These are phyloP conservation scores for Syrphus vitripennis DNA, from an alignment of 2,888 invertebrate species.

Conservation along the genomic window DNA sequence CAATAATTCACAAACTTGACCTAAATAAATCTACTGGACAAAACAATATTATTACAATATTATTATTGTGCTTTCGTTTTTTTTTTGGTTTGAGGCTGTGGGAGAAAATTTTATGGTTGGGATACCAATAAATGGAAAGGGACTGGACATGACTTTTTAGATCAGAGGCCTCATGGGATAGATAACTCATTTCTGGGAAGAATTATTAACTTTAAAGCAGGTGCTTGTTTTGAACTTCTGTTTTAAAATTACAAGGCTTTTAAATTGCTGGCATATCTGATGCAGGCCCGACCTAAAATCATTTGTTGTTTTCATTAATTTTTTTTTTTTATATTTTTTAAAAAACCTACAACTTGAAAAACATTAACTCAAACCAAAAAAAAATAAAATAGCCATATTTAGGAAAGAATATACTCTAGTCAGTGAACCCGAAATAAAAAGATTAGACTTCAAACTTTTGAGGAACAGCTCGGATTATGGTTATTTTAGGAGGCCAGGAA, in stretches of 20 bases:
- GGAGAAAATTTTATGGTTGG: not conserved
- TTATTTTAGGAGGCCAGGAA: too few relatives aligned
- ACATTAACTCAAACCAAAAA: too few relatives aligned
- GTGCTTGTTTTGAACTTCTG: not conserved
- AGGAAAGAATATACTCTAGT: too few relatives aligned
- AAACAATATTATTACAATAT: slow-evolving; percentile 45
- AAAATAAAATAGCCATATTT: too few relatives aligned
- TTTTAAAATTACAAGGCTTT: not conserved
- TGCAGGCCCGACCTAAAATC: too few relatives aligned
- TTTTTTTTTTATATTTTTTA: too few relatives aligned
- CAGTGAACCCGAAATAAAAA: too few relatives aligned
- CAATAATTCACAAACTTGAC: slow-evolving; percentile 63
- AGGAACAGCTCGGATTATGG: too few relatives aligned
- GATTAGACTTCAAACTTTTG: too few relatives aligned
- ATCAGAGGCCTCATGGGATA: not conserved
- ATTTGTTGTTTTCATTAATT: too few relatives aligned
- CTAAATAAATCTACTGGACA: slow-evolving; percentile 56
- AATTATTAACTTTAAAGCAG: not conserved
- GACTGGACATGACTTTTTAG: slow-evolving; percentile 1
- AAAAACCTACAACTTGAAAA: too few relatives aligned
- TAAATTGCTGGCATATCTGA: not conserved
- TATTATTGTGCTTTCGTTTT: not conserved
- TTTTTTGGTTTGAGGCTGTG: not conserved
- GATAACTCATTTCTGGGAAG: not conserved
- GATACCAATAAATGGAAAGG: not conserved